Percentiles rank a stretch among this genome's conserved stretches.
Evolutionary conservation across 2,888 invertebrate species (phyloP).

Genomic region (Lordiphosa fenestrarum): DNA sequence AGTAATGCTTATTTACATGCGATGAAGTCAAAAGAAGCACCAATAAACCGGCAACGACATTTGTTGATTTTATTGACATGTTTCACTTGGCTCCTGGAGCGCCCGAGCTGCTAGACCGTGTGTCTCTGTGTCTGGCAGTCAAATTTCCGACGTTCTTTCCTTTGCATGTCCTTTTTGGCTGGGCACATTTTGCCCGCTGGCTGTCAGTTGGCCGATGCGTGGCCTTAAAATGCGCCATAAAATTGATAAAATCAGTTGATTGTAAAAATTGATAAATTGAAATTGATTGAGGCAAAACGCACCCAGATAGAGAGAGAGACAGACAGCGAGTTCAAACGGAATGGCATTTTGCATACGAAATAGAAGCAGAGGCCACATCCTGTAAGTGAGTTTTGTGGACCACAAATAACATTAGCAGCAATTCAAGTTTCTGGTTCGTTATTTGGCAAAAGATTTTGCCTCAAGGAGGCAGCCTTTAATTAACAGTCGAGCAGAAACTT

Average conservation of each 20-base stretch:
- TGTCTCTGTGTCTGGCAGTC: constrained; percentile 47
- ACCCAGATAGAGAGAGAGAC: constrained; percentile 10
- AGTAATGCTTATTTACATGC: constrained; percentile 60
- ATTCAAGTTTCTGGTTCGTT: too few species aligned
- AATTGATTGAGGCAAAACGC: constrained; percentile 66
- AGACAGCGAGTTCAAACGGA: constrained; percentile 17
- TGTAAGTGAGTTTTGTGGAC: constrained; percentile 13
- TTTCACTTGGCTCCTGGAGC: constrained; percentile 32
- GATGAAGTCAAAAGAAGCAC: constrained; percentile 16
- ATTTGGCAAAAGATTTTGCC: too few species aligned
- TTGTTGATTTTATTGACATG: constrained; percentile 74
- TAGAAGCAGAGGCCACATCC: constrained; percentile 19
- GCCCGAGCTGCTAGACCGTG: constrained; percentile 1
- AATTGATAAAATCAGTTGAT: constrained; percentile 74
- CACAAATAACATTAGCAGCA: too few species aligned
- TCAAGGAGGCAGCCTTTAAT: too few species aligned
- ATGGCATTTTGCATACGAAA: constrained; percentile 38
- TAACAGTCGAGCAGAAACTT: too few species aligned
- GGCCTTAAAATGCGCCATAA: constrained; percentile 70
- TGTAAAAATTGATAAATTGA: constrained; percentile 74
- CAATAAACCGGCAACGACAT: constrained; percentile 53
- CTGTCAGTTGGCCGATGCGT: constrained; percentile 26
- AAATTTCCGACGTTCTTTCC: constrained; percentile 45
- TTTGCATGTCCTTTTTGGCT: constrained; percentile 36
- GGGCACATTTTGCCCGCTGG: constrained; percentile 7